phyloP scores from a whole-genome alignment of 2,113 vertebrate species.

The Halcyon senegalensis region DNA sequence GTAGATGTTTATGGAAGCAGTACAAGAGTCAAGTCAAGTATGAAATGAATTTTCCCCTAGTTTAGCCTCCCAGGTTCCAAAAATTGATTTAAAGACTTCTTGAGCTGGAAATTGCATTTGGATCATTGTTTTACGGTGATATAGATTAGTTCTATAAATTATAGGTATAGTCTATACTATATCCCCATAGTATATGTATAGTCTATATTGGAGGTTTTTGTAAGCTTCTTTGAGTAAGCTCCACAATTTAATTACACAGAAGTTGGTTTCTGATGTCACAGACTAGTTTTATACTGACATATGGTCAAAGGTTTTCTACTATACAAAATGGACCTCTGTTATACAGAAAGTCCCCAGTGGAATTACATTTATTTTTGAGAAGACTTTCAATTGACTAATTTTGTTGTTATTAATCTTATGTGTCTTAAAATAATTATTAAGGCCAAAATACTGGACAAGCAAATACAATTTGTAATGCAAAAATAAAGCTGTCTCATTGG shows the following conservation, averaged over 20 bases:
- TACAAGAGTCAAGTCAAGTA: background rate
- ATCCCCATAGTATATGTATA: too few relatives aligned
- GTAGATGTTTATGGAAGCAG: background rate
- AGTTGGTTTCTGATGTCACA: background rate
- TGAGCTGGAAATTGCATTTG: background rate
- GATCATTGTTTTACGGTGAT: background rate
- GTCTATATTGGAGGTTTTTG: accelerated
- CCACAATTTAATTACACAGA: background rate
- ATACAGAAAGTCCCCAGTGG: background rate
- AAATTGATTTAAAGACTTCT: background rate
- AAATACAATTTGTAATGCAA: background rate
- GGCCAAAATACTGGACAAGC: background rate
- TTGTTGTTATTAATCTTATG: background rate
- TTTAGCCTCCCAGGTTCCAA: background rate
- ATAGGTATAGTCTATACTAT: too few relatives aligned
- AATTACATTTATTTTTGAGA: background rate
- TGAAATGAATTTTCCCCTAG: background rate
- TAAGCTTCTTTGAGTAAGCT: background rate
- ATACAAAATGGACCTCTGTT: background rate
- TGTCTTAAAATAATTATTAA: background rate
- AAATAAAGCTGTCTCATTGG: background rate
- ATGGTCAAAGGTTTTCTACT: background rate
- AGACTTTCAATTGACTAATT: background rate
- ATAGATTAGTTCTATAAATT: too few relatives aligned
- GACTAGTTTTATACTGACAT: background rate